These are phyloP conservation scores for Ditylenchus dipsaci DNA, from an alignment of 1,140 invertebrate species.

Conservation along the genomic window DNA sequence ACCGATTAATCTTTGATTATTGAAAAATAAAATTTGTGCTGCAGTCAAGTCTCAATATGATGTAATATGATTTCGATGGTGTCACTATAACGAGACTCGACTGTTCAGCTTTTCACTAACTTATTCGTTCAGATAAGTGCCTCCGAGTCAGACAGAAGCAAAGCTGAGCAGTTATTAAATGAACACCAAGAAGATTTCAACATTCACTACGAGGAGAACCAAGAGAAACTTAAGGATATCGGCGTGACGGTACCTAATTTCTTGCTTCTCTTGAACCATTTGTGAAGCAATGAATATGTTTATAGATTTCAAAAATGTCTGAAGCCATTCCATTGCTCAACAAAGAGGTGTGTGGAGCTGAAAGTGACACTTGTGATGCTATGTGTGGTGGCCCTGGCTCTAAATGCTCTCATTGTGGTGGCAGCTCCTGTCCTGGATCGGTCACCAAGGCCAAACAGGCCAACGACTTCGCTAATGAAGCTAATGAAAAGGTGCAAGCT, in stretches of 20 bases:
- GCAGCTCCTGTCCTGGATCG: conserved; percentile 54
- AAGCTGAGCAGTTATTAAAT: conserved; percentile 47
- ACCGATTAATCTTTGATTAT: background rate
- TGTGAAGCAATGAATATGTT: background rate
- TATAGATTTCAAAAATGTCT: conserved; percentile 41
- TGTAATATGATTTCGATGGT: background rate
- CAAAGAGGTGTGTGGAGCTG: conserved; percentile 52
- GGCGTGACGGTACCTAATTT: conserved; percentile 19
- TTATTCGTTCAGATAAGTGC: conserved; percentile 10
- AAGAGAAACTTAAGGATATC: conserved; percentile 42
- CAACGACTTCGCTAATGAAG: conserved; percentile 52
- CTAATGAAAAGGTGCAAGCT: conserved; percentile 42
- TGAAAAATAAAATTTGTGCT: conserved; percentile 1
- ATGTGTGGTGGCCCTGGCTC: conserved; percentile 52
- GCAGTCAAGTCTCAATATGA: background rate
- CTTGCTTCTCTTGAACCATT: background rate
- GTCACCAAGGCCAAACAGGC: conserved; percentile 56
- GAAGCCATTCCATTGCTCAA: conserved; percentile 44
- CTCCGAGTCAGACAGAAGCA: conserved; percentile 35
- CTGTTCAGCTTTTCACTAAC: no score
- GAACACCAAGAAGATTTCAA: conserved; percentile 52
- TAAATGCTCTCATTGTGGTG: conserved; percentile 49
- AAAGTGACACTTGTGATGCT: conserved; percentile 46
- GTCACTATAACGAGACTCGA: background rate
- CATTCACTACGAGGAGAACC: conserved; percentile 52